These are phyloP conservation scores for Camponotus pennsylvanicus DNA, from an alignment of 1,140 invertebrate species.

Conservation along the genomic window DNA sequence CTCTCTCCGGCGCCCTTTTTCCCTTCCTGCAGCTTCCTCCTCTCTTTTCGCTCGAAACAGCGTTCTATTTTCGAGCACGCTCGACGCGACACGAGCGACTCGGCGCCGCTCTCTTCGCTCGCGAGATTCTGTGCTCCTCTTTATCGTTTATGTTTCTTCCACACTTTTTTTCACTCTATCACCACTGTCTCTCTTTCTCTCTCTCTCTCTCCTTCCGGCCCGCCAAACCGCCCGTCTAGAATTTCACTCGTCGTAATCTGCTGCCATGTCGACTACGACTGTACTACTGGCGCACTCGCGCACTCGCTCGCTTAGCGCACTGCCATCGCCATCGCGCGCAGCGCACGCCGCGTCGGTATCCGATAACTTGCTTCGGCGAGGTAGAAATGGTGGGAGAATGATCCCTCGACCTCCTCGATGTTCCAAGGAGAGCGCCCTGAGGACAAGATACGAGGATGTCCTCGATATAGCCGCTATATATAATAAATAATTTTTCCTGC, in stretches of 20 bases:
- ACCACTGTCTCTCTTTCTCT: neutral
- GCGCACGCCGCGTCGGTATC: slow-evolving; percentile 40
- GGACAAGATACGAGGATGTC: neutral
- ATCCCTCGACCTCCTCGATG: neutral
- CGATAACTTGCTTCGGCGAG: slow-evolving; percentile 49
- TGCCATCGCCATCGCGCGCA: slow-evolving; percentile 66
- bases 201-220: slow-evolving; percentile 24
- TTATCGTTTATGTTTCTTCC: slow-evolving; percentile 41
- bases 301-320: slow-evolving; percentile 58
- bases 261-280: slow-evolving; percentile 79
- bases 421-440: slow-evolving; percentile 19
- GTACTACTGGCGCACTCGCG: slow-evolving; percentile 38
- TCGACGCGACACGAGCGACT: slow-evolving; percentile 28
- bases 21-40: neutral
- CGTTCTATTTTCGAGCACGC: slow-evolving; percentile 74
- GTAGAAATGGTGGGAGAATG: slow-evolving; percentile 3
- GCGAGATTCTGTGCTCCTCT: neutral
- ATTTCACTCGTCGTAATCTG: slow-evolving; percentile 81
- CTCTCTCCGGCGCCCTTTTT: neutral
- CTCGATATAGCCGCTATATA: neutral
- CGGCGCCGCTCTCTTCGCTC: slow-evolving; percentile 26
- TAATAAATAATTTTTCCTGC: neutral
- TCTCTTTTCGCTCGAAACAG: slow-evolving; percentile 41
- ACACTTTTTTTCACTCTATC: slow-evolving; percentile 16
- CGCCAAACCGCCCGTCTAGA: slow-evolving; percentile 36